phyloP scores from a whole-genome alignment of 1,140 invertebrate species.

The Manduca sexta region DNA sequence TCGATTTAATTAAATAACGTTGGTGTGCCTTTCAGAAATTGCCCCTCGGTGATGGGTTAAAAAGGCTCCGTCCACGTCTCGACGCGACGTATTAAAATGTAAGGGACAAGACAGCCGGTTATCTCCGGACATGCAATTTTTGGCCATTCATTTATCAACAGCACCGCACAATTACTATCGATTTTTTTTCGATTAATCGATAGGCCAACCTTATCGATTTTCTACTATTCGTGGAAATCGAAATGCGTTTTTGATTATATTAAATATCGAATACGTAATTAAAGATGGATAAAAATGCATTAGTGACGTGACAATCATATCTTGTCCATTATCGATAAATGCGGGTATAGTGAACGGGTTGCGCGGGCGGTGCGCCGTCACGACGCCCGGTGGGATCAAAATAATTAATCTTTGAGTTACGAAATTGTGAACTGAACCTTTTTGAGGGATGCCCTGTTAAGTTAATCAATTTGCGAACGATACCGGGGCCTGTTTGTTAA shows the following conservation, averaged over 20 bases:
- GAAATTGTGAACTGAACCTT: constrained; percentile 39
- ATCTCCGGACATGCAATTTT: constrained; percentile 66
- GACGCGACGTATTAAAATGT: constrained; percentile 57
- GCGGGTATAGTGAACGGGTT: background rate
- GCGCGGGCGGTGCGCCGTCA: constrained; percentile 10
- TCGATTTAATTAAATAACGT: constrained; percentile 14
- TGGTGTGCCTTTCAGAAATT: constrained; percentile 20
- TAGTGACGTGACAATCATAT: constrained; percentile 10
- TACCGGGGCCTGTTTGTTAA: constrained; percentile 10
- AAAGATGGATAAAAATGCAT: background rate
- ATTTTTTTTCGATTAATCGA: background rate
- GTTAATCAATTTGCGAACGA: constrained; percentile 55
- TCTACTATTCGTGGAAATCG: background rate
- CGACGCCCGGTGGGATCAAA: constrained; percentile 37
- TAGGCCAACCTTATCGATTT: background rate
- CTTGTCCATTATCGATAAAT: constrained; percentile 12
- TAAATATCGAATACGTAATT: no score
- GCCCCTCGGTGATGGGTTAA: constrained; percentile 48
- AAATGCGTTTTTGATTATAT: background rate
- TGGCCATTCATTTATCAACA: constrained; percentile 58
- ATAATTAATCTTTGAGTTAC: constrained; percentile 58
- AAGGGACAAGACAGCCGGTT: constrained; percentile 52
- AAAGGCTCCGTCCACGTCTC: constrained; percentile 24
- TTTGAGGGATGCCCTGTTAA: constrained; percentile 26
- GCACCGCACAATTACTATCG: constrained; percentile 12